These are phyloP conservation scores for Vanessa tameamea DNA, from an alignment of 1,140 invertebrate species.

Conservation along the genomic window DNA sequence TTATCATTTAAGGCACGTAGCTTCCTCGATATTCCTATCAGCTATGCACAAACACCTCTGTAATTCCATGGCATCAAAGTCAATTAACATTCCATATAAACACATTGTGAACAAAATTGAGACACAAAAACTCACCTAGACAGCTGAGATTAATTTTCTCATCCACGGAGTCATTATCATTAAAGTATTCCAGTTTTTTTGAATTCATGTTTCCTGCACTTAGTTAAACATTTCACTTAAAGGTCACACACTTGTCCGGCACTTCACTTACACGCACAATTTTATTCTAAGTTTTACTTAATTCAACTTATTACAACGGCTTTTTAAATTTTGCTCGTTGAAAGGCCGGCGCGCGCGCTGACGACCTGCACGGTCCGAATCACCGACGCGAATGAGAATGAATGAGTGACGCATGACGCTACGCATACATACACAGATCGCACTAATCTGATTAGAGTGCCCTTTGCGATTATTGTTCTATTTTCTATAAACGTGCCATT, in stretches of 20 bases:
- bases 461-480: conserved; percentile 58
- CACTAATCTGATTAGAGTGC: conserved; percentile 69
- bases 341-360: conserved; percentile 55
- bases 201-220: conserved; percentile 67
- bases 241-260: conserved; percentile 31
- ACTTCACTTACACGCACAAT: conserved; percentile 42
- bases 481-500: conserved; percentile 41
- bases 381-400: conserved; percentile 64
- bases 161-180: conserved; percentile 71
- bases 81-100: conserved; percentile 26
- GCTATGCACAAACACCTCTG: conserved; percentile 29
- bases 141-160: conserved; percentile 76
- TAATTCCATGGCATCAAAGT: conserved; percentile 16
- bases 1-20: conserved; percentile 33
- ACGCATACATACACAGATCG: conserved; percentile 47
- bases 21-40: conserved; percentile 36
- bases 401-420: conserved; percentile 55
- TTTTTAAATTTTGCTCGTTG: conserved; percentile 52
- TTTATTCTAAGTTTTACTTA: conserved; percentile 17
- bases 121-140: conserved; percentile 68
- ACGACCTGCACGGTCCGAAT: conserved; percentile 50
- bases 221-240: conserved; percentile 26
- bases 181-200: conserved; percentile 76
- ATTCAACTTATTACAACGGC: conserved; percentile 13
- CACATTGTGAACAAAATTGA: conserved; percentile 27